phyloP scores from a whole-genome alignment of 2,888 invertebrate species.

The Drosophila neonasuta region DNA sequence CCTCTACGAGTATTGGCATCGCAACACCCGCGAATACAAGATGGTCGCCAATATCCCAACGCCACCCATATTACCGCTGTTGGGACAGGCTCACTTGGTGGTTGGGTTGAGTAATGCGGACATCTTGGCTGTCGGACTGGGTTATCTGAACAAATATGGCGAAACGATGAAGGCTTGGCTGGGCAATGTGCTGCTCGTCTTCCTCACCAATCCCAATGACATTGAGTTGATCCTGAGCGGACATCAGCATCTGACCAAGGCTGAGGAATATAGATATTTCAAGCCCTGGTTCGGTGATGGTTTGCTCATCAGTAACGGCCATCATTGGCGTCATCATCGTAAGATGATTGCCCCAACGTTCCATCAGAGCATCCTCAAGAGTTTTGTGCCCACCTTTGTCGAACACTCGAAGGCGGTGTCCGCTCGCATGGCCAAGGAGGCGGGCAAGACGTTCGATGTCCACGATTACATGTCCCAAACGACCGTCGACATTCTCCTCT shows the following conservation, averaged over 20 bases:
- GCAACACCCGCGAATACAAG: constrained; percentile 83
- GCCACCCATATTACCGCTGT: constrained; percentile 85
- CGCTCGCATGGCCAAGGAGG: constrained; percentile 85
- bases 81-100: constrained; percentile 88
- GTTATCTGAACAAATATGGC: constrained; percentile 81
- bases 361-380: constrained; percentile 91
- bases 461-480: constrained; percentile 91
- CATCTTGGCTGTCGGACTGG: constrained; percentile 65
- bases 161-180: constrained; percentile 90
- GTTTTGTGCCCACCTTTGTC: constrained; percentile 90
- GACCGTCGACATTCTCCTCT: constrained; percentile 90
- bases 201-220: constrained; percentile 87
- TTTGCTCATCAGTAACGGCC: constrained; percentile 89
- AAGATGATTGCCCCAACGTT: constrained; percentile 93
- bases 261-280: constrained; percentile 88
- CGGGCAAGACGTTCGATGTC: constrained; percentile 88
- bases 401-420: constrained; percentile 88
- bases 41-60: constrained; percentile 88
- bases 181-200: constrained; percentile 87
- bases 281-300: constrained; percentile 92
- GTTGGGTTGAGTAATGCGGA: constrained; percentile 85
- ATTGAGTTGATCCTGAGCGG: constrained; percentile 89
- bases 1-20: constrained; percentile 82
- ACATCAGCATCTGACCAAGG: constrained; percentile 89
- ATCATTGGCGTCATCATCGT: constrained; percentile 91